phyloP scores from a whole-genome alignment of 1,140 invertebrate species.

The Sinonovacula constricta region DNA sequence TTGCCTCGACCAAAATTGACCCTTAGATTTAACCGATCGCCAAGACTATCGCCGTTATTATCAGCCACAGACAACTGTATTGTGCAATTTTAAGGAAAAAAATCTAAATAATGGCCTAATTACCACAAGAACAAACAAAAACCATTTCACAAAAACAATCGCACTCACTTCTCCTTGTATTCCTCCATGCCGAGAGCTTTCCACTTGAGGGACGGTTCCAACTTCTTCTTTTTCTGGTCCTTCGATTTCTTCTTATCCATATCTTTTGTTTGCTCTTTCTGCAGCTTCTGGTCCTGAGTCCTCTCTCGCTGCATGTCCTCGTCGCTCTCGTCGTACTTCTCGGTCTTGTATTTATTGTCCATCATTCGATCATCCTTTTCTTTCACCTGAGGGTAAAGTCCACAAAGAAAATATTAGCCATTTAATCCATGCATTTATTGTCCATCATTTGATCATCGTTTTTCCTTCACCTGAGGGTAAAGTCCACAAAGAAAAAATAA shows the following conservation, averaged over 20 bases:
- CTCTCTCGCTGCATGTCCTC: constrained; percentile 58
- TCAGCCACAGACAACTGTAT: no score
- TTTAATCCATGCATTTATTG: constrained; percentile 32
- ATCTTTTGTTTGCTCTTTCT: constrained; percentile 55
- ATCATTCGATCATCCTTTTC: constrained; percentile 48
- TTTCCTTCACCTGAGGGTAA: constrained; percentile 28
- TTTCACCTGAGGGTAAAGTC: constrained; percentile 25
- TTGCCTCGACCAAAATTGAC: no score
- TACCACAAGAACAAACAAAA: not conserved
- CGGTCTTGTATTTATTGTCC: constrained; percentile 29
- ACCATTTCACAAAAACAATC: not conserved
- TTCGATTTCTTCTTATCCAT: constrained; percentile 66
- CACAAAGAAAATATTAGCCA: no score
- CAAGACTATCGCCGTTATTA: no score
- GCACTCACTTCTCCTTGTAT: constrained; percentile 60
- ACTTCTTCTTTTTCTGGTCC: constrained; percentile 68
- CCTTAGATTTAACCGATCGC: no score
- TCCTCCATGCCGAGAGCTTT: constrained; percentile 74
- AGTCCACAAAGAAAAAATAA: no score
- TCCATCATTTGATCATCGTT: constrained; percentile 46
- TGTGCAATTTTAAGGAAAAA: no score
- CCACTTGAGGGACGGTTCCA: constrained; percentile 77
- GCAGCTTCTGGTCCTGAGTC: constrained; percentile 52
- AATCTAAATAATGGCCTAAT: no score
- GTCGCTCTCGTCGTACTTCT: constrained; percentile 47